phyloP scores from a whole-genome alignment of 2,113 vertebrate species.

The Numenius arquata region DNA sequence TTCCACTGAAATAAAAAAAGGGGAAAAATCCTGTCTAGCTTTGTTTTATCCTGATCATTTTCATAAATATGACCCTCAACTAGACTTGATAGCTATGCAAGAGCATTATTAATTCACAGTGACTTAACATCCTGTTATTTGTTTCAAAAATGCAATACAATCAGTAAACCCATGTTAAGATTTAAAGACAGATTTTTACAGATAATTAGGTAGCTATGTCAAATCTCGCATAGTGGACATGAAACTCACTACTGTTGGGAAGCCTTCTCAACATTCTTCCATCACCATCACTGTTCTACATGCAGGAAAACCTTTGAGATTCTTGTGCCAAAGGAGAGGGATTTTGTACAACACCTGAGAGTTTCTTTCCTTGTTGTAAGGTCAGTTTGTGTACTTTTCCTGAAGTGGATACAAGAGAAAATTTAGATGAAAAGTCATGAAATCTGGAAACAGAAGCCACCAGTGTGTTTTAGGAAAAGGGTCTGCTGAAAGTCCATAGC shows the following conservation, averaged over 20 bases:
- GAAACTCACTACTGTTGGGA: neutral
- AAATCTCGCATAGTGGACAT: neutral
- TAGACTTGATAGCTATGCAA: neutral
- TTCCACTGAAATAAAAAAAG: neutral
- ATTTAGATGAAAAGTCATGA: neutral
- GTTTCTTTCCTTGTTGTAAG: neutral
- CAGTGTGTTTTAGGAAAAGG: neutral
- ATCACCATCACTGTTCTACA: rapidly evolving
- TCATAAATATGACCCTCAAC: neutral
- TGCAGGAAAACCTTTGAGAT: neutral
- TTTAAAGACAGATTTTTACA: neutral
- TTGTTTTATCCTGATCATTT: neutral
- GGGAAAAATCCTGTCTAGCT: neutral
- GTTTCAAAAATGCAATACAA: neutral
- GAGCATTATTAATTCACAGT: neutral
- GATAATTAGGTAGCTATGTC: neutral
- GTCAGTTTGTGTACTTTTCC: neutral
- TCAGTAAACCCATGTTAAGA: neutral
- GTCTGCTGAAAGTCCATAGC: neutral
- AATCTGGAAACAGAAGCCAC: neutral
- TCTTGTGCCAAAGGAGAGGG: neutral
- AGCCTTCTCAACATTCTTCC: neutral
- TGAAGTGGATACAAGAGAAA: neutral
- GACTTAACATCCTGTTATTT: neutral
- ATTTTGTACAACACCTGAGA: neutral